Conservation (phyloP, 2,113 vertebrate genomes). For the Lophochroa leadbeateri region DNA sequence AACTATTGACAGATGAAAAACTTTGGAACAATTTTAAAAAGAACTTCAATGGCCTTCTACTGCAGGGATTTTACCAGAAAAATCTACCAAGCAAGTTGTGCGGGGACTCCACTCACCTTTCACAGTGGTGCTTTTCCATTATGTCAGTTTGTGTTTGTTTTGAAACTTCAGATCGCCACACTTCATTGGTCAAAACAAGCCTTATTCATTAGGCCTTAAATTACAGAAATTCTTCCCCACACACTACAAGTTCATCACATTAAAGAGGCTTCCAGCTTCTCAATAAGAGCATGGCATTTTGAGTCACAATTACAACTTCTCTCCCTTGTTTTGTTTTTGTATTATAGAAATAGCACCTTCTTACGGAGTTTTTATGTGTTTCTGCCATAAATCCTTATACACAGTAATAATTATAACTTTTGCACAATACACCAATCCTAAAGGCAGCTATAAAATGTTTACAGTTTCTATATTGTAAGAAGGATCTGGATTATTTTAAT, state of each 20-base stretch:
- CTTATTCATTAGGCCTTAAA: slow-evolving; percentile 82
- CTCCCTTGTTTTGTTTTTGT: slow-evolving; percentile 75
- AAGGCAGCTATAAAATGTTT: slow-evolving; percentile 95
- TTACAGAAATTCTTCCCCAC: slow-evolving; percentile 72
- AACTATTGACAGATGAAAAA: slow-evolving; percentile 83
- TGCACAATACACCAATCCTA: slow-evolving; percentile 93
- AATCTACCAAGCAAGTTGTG: slow-evolving; percentile 82
- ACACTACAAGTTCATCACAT: slow-evolving; percentile 76
- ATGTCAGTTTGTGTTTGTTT: slow-evolving; percentile 79
- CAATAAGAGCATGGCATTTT: slow-evolving; percentile 71
- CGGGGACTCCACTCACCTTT: slow-evolving; percentile 78
- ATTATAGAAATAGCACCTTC: slow-evolving; percentile 82
- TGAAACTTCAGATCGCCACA: slow-evolving; percentile 74
- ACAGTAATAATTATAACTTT: slow-evolving; percentile 86
- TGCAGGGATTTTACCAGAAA: slow-evolving; percentile 93
- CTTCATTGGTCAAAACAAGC: slow-evolving; percentile 77
- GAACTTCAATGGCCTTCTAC: slow-evolving; percentile 80
- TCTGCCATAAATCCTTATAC: slow-evolving; percentile 80
- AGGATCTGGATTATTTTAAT: slow-evolving; percentile 80
- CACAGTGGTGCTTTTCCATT: slow-evolving; percentile 91
- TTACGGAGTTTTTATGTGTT: slow-evolving; percentile 82
- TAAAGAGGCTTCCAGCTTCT: slow-evolving; percentile 76
- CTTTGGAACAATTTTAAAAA: slow-evolving; percentile 68
- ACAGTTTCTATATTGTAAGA: slow-evolving; percentile 83
- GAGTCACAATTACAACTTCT: slow-evolving; percentile 62